Base-by-base conservation (phyloP, 2,888 invertebrate genomes). In the Parthenolecanium corni region DNA sequence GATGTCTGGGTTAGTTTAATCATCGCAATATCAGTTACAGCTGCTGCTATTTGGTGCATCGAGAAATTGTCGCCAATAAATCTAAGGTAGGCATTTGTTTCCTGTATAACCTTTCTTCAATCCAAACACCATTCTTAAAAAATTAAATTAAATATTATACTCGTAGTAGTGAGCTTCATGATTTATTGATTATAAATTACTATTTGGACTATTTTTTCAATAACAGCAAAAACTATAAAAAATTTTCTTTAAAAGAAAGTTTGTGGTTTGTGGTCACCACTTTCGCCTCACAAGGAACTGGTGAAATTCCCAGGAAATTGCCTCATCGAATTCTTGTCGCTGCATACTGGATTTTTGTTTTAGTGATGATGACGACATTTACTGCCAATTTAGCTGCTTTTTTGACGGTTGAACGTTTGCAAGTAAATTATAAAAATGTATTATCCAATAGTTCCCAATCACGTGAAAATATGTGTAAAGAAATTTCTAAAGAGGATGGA, bases 381-480 rank as follows among this genome's bases (percentile, higher is more conserved):
- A 95, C 95, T 20, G 95, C 94, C 61, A 95, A 95, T 76, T 77
- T 95, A 70, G 94, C 94, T 52, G 94, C 94, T 12, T 94, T 94
- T 73, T 77, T 95, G 2, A 94, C 95, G 0, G 89, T 90, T 16
- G 91, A 90, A 71, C 79, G 92, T 69, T 91, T 93, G 89, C 61
- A 61, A 51, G 61, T 61, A 38, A 24, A 11, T 23, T 21, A 1
- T 23, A 42, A 18, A 42, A 18, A 18, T 42, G 44, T 18, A 14
- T 42, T 42, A 18, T 18, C 44, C 31, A 31, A 31, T 9, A 6
- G 31, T 31, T 31, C 5, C 31, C 31, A 31, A 31, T 31, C 31
- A 31, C 4, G 4, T 31, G 31, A 31, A 31, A 6, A 31, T 31
- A 31, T 4, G 31, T 9, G 4, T 6, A 4, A 31, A 31, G 31